Conservation (phyloP, 2,797 vertebrate genomes). For the Tragelaphus oryx region DNA sequence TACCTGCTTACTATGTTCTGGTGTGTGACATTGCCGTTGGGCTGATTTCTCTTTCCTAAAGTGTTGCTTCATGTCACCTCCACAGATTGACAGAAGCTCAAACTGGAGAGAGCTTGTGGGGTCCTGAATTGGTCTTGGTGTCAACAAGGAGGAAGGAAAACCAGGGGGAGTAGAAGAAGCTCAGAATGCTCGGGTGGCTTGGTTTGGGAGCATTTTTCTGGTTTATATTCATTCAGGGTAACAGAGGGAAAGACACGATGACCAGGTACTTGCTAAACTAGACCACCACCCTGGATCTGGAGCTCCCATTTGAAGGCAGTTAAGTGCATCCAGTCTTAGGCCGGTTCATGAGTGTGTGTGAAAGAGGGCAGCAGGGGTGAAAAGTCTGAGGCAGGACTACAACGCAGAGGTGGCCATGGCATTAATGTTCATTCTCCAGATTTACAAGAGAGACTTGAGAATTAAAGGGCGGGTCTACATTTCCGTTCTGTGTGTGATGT, state of each 20-base stretch:
- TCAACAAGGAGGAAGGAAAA: neutral
- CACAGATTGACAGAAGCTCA: neutral
- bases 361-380: neutral
- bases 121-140: neutral
- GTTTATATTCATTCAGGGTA: neutral
- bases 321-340: fast-evolving
- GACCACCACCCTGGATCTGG: neutral
- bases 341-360: fast-evolving
- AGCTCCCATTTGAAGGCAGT: neutral
- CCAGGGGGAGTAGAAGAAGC: neutral
- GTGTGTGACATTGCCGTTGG: neutral
- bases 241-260: neutral
- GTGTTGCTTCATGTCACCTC: neutral
- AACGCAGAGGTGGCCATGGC: neutral
- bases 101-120: neutral
- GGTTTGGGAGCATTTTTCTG: neutral
- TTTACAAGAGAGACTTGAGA: neutral
- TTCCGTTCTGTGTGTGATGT: neutral
- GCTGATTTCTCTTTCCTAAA: neutral
- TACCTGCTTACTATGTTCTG: neutral
- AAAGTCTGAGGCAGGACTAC: neutral
- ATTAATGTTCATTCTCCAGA: neutral
- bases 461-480: neutral
- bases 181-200: neutral
- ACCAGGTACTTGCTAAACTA: neutral